Conservation (phyloP, 1,140 invertebrate genomes). For the Pristionchus pacificus region DNA sequence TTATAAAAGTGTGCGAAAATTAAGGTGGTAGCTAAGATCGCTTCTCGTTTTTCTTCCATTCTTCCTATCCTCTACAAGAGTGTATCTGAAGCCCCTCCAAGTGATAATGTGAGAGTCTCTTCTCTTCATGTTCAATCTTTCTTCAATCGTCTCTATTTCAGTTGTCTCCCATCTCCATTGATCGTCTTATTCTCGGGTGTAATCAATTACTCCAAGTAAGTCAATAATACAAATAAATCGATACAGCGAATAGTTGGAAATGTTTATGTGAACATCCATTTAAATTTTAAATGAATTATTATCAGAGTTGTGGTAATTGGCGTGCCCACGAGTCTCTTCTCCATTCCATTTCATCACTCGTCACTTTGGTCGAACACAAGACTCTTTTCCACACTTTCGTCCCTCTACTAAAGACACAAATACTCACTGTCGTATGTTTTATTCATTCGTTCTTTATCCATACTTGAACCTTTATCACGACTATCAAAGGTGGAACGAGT, state of each 20-base stretch:
- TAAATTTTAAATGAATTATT: too few species aligned
- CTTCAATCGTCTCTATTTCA: neutral
- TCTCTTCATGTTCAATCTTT: neutral
- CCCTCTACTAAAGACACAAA: neutral
- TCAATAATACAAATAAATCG: too few species aligned
- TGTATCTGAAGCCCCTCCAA: conserved; percentile 1
- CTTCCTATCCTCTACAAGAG: neutral
- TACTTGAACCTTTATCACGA: too few species aligned
- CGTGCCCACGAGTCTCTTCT: neutral
- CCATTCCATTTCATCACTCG: neutral
- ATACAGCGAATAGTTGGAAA: too few species aligned
- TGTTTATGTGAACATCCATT: too few species aligned
- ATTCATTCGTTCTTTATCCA: neutral
- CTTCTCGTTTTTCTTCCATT: neutral
- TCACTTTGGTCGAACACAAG: neutral
- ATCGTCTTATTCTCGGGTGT: neutral
- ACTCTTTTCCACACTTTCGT: neutral
- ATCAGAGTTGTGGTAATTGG: neutral
- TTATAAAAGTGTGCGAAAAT: too few species aligned
- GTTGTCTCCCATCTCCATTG: neutral
- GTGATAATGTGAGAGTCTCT: neutral
- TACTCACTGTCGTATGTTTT: neutral
- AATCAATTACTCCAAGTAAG: neutral
- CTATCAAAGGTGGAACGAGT: too few species aligned
- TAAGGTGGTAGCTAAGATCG: neutral